These are phyloP conservation scores for Ochotona princeps DNA, from an alignment of 2,113 vertebrate genomes.

Conservation along the genomic window DNA sequence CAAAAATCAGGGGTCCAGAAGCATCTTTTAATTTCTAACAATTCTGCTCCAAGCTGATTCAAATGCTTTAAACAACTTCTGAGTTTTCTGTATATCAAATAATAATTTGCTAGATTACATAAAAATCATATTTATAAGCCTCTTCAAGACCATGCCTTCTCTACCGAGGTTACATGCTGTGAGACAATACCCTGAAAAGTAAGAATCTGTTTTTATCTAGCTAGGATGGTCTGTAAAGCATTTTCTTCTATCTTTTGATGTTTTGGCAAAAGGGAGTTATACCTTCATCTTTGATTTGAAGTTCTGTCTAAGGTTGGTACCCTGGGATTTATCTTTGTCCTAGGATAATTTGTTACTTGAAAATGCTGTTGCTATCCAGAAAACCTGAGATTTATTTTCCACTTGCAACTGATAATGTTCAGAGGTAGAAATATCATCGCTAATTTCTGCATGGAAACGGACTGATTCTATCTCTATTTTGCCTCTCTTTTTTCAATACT, in stretches of 20 bases:
- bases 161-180: background rate
- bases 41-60: background rate
- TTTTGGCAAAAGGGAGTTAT: slow-evolving; percentile 2
- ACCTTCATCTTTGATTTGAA: slow-evolving; percentile 62
- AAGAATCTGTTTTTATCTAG: background rate
- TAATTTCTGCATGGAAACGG: slow-evolving; percentile 56
- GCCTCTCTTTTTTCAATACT: slow-evolving; percentile 8
- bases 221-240: background rate
- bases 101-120: slow-evolving; percentile 38
- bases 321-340: slow-evolving; percentile 20
- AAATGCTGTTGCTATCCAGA: background rate
- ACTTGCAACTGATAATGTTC: background rate
- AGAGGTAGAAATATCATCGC: slow-evolving; percentile 14
- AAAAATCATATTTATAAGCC: background rate
- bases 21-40: slow-evolving; percentile 34
- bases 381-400: slow-evolving; percentile 51
- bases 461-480: slow-evolving; percentile 49
- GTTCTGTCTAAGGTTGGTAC: slow-evolving; percentile 23
- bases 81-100: slow-evolving; percentile 46
- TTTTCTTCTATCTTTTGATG: slow-evolving; percentile 30
- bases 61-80: slow-evolving; percentile 38
- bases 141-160: background rate
- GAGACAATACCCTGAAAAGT: slow-evolving; percentile 22
- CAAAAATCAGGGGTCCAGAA: background rate
- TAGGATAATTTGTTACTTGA: slow-evolving; percentile 18